These are phyloP conservation scores for Volucella zonaria DNA, from an alignment of 2,888 invertebrate genomes.

Conservation along the genomic window DNA sequence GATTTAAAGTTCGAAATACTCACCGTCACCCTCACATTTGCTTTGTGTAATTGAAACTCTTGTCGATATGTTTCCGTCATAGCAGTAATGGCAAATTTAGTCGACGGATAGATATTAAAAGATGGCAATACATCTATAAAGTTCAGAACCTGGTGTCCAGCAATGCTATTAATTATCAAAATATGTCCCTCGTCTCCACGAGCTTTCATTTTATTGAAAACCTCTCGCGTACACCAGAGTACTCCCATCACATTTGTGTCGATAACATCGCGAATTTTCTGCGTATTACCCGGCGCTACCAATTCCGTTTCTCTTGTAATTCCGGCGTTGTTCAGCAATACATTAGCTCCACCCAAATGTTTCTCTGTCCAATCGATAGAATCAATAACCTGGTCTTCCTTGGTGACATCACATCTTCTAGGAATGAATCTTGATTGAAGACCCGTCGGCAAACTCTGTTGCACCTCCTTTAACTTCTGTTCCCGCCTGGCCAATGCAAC, in stretches of 20 bases:
- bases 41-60: conserved; percentile 81
- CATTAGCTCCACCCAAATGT: conserved; percentile 84
- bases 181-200: conserved; percentile 83
- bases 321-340: conserved; percentile 85
- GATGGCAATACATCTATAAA: conserved; percentile 80
- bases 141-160: conserved; percentile 81
- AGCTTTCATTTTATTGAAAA: conserved; percentile 83
- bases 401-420: conserved; percentile 84
- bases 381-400: conserved; percentile 84
- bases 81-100: conserved; percentile 82
- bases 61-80: conserved; percentile 82
- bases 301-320: conserved; percentile 79
- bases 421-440: conserved; percentile 81
- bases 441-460: conserved; percentile 75
- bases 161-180: conserved; percentile 83
- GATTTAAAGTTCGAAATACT: conserved; percentile 36
- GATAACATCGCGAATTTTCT: conserved; percentile 81
- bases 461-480: conserved; percentile 79
- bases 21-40: conserved; percentile 79
- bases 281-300: conserved; percentile 78
- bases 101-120: conserved; percentile 82
- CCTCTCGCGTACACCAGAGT: conserved; percentile 83
- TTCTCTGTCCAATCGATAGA: conserved; percentile 84
- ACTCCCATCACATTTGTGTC: conserved; percentile 84
- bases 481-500: conserved; percentile 84